Evolutionary conservation across 2,797 vertebrate species (phyloP).

Genomic region (Argentina silus): DNA sequence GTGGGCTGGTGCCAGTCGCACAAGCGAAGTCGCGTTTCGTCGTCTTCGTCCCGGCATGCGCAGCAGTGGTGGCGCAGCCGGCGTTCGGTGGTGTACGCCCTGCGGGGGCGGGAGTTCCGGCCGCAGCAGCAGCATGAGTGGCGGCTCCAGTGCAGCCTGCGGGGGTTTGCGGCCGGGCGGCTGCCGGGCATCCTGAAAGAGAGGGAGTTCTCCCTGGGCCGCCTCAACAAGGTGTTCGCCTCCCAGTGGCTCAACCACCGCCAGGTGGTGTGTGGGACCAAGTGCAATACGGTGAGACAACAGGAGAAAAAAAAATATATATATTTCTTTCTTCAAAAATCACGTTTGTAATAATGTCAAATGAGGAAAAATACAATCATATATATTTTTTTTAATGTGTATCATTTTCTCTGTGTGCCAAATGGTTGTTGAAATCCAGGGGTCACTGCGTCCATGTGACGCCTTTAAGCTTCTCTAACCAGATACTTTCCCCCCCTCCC

Average conservation of each 20-base stretch:
- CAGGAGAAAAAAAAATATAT: too few species aligned
- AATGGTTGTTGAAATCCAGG: too few species aligned
- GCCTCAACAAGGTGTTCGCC: constrained; percentile 97
- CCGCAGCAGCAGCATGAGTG: constrained; percentile 87
- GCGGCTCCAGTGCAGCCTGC: constrained; percentile 84
- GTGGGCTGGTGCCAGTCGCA: constrained; percentile 77
- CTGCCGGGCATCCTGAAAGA: constrained; percentile 92
- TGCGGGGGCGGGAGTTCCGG: constrained; percentile 90
- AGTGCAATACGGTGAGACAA: constrained; percentile 99
- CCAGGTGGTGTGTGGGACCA: constrained; percentile 97
- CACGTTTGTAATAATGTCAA: too few species aligned
- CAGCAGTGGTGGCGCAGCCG: constrained; percentile 85
- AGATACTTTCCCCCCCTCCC: neutral
- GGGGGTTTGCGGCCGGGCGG: constrained; percentile 89
- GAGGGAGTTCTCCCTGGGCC: constrained; percentile 91
- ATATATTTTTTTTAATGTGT: neutral
- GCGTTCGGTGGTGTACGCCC: constrained; percentile 90
- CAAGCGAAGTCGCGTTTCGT: constrained; percentile 78
- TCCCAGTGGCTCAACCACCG: constrained; percentile 98
- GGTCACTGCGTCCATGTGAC: neutral
- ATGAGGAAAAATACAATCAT: too few species aligned
- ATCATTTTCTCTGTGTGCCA: neutral
- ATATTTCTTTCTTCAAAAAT: too few species aligned
- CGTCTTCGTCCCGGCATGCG: constrained; percentile 77
- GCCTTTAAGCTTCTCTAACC: neutral